These are phyloP conservation scores for Bombyx mandarina DNA, from an alignment of 1,140 invertebrate species.

Conservation along the genomic window DNA sequence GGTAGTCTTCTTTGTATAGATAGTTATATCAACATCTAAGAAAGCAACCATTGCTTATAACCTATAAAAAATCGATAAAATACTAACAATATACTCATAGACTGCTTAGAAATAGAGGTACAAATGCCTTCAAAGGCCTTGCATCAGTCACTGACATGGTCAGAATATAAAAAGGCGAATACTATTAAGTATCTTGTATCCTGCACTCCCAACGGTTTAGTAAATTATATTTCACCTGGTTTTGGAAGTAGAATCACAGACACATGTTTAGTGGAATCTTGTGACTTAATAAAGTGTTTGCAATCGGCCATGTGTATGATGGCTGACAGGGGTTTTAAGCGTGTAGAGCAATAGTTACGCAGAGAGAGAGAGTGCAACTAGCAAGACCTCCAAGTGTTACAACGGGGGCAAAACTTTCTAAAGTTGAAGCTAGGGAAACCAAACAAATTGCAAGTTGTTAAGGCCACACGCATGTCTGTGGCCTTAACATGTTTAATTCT, in stretches of 20 bases:
- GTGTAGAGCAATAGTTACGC: slow-evolving; percentile 19
- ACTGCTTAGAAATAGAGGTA: slow-evolving; percentile 6
- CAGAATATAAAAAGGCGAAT: slow-evolving; percentile 63
- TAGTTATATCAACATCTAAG: too few relatives aligned
- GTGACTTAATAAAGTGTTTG: slow-evolving; percentile 35
- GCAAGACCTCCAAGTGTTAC: slow-evolving; percentile 50
- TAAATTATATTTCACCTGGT: slow-evolving; percentile 52
- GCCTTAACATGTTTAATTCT: slow-evolving; percentile 31
- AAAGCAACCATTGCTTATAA: too few relatives aligned
- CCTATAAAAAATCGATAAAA: too few relatives aligned
- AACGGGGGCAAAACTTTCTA: slow-evolving; percentile 19
- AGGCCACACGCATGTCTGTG: slow-evolving; percentile 30
- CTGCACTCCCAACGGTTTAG: slow-evolving; percentile 51
- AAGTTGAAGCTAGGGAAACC: slow-evolving; percentile 27
- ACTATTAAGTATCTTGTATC: slow-evolving; percentile 67
- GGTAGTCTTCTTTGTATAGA: too few relatives aligned
- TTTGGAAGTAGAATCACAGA: slow-evolving; percentile 49
- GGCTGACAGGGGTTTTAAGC: slow-evolving; percentile 49
- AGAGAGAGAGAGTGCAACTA: slow-evolving; percentile 22
- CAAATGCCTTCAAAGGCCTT: slow-evolving; percentile 48
- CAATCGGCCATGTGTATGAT: slow-evolving; percentile 22
- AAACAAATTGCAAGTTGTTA: slow-evolving; percentile 36
- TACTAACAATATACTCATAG: too few relatives aligned
- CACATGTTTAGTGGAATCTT: slow-evolving; percentile 35
- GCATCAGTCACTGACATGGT: slow-evolving; percentile 58